Base-by-base conservation (phyloP, 2,113 vertebrate species). In the Coturnix japonica region DNA sequence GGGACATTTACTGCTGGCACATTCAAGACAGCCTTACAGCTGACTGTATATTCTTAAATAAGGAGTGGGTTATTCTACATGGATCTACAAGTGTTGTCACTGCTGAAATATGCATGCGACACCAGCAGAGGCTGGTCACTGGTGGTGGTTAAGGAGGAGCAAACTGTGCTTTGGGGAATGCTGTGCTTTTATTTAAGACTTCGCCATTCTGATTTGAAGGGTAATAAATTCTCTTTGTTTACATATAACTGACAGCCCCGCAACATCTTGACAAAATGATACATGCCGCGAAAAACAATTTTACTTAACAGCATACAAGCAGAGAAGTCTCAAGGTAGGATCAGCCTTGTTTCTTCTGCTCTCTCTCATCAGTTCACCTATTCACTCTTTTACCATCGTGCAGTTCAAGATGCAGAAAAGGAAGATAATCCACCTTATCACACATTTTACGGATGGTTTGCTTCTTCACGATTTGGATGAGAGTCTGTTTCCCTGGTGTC, bases 31-130 rank as follows among this genome's bases (percentile, higher is more conserved):
- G 33, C 46, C 46, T 78, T 78, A 57, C 2, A 2, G 64, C 41
- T 46, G 13, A 7, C 65, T 47, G 25, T 14, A 31, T 20, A 47
- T 1, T 61, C 21, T 75, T 94, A 61, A 15, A 73, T 46, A 86
- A 70, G 73, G 61, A 91, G 31, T 11, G 9, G 3, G 57, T 63
- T 71, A 49, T 79, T 66, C 44, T 65, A 91, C n/a, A 7, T 8
- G 11, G 57, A 81, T 57, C 72, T 61, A n/a, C 30, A 78, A 79
- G 61, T 22, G 13, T 7, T 73, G 71, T 28, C 0, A 0, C 41
- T 90, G 56, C 64, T 91, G 73, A 95, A 94, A 91, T 88, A 95
- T 57, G 53, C 25, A 72, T 79, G 39, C 39, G 57, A 69, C 30
- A 64, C 3, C 56, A 81, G 37, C 39, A 84, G 83, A 84, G 28